Base-by-base conservation (phyloP, 2,888 invertebrate species). In the Prosapia bicincta region DNA sequence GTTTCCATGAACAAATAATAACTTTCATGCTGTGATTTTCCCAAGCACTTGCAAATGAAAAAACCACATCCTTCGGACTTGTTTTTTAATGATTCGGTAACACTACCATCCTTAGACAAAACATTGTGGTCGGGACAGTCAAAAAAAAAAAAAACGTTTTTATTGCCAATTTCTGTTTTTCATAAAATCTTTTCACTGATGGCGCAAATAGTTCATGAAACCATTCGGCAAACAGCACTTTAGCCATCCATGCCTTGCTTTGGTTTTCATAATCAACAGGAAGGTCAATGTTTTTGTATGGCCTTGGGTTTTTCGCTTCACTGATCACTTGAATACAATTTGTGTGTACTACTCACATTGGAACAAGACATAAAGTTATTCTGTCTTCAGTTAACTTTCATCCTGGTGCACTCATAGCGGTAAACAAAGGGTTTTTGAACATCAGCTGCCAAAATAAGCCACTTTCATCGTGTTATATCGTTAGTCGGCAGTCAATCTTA, bases 281-380 rank as follows among this genome's bases (percentile, higher is more conserved):
- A 66, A 81, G 75, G 69, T 80, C 80, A 79, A 81, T 80, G 43
- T 80, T 79, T 79, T 81, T 81, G 66, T 74, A 76, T 26, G 70
- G 67, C 54, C 69, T 26, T 23, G 70, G 71, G 10, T 71, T 69
- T 67, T 74, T 76, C 30, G 26, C 32, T n/a, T 76, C 71, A 28
- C 76, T 71, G 13, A 74, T 79, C 69, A 83, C 5, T 30, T 68
- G 82, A 78, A 43, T 77, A 70, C 38, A 79, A 72, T 75, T 81
- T 81, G 73, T 80, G 81, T 26, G 77, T 82, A 73, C 81, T 81
- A 79, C 80, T 81, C 74, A 79, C 79, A 80, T 83, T 83, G 77
- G 81, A 76, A 80, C 81, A 83, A 30, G 81, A 81, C 81, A 82
- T 82, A 65, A 82, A 76, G 81, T 82, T 68, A 82, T 80, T 78